These are phyloP conservation scores for Andricus quercusramuli DNA, from an alignment of 2,888 invertebrate genomes.

Conservation along the genomic window DNA sequence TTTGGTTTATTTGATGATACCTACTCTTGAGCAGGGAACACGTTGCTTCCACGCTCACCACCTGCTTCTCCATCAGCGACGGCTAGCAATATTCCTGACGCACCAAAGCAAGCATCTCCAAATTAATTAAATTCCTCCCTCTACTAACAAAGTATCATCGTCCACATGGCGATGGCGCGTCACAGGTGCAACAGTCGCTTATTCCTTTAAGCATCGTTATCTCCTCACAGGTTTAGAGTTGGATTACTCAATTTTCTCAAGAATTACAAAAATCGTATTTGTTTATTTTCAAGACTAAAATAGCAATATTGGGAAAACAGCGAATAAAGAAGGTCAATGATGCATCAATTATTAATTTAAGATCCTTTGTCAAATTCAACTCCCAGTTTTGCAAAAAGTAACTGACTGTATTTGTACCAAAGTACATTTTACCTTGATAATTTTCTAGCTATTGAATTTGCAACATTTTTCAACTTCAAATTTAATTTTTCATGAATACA, in stretches of 20 bases:
- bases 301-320: conserved; percentile 44
- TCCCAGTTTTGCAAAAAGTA: too few relatives aligned
- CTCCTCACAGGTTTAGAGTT: background rate
- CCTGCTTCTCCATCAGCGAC: conserved; percentile 26
- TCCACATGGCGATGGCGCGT: conserved; percentile 51
- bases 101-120: conserved; percentile 32
- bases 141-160: conserved; percentile 45
- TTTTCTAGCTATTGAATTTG: too few relatives aligned
- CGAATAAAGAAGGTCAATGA: conserved; percentile 22
- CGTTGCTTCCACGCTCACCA: conserved; percentile 24
- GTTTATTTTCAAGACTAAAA: conserved; percentile 53
- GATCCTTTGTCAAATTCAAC: too few relatives aligned
- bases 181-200: conserved; percentile 51
- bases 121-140: conserved; percentile 57
- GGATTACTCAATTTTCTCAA: background rate
- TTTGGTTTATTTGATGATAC: conserved; percentile 25
- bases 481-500: too few relatives aligned
- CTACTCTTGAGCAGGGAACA: background rate
- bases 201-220: conserved; percentile 14
- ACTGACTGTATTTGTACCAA: too few relatives aligned
- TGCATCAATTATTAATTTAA: too few relatives aligned
- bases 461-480: too few relatives aligned
- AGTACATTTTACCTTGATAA: too few relatives aligned
- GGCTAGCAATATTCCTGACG: conserved; percentile 33
- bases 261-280: conserved; percentile 42